Evolutionary conservation across 2,888 invertebrate species (phyloP).

Genomic region (Ochlodes sylvanus): DNA sequence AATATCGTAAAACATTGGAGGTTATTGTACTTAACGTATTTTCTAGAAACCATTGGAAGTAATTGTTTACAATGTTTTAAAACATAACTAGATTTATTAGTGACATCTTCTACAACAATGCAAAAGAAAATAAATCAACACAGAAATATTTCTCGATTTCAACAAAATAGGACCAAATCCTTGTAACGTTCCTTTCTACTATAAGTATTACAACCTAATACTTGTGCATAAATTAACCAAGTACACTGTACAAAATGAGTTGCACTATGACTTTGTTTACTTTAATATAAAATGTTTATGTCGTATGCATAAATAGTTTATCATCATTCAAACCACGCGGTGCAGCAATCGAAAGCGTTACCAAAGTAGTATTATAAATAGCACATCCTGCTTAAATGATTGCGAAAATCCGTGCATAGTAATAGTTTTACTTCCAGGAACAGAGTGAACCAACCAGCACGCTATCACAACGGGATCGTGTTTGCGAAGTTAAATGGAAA

Average conservation of each 20-base stretch:
- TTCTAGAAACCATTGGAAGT: conserved; percentile 8
- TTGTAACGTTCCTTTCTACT: not conserved
- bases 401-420: conserved; percentile 27
- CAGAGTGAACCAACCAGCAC: conserved; percentile 10
- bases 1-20: conserved; percentile 15
- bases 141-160: not conserved
- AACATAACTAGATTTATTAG: conserved; percentile 6
- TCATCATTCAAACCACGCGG: conserved; percentile 23
- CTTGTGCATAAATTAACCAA: not conserved
- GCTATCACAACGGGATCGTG: conserved; percentile 22
- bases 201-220: not conserved
- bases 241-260: not conserved
- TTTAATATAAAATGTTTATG: not conserved
- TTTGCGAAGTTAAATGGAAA: conserved; percentile 27
- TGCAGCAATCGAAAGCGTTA: conserved; percentile 22
- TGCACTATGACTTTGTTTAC: not conserved
- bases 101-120: conserved; percentile 4
- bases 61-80: conserved; percentile 18
- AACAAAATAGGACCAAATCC: not conserved
- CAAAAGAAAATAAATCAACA: not conserved
- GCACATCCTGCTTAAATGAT: conserved; percentile 33
- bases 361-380: conserved; percentile 8
- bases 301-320: conserved; percentile 2
- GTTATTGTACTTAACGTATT: conserved; percentile 9
- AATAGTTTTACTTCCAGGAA: conserved; percentile 37